Conservation (phyloP, 1,140 invertebrate genomes). For the Agrilus planipennis region DNA sequence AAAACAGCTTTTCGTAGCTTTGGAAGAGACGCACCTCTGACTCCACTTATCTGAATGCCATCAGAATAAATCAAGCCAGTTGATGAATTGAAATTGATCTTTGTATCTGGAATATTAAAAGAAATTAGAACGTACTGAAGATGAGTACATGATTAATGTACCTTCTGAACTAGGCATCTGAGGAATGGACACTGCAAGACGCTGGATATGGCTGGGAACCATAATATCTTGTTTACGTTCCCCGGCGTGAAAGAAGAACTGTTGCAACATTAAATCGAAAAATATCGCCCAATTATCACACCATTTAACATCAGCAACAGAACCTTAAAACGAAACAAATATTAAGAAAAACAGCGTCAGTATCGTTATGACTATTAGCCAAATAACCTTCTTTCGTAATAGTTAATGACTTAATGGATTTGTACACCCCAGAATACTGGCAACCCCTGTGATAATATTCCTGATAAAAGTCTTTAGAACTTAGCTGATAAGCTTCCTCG, state of each 20-base stretch:
- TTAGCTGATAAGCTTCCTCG: slow-evolving; percentile 36
- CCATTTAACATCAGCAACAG: slow-evolving; percentile 15
- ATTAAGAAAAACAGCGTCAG: too few species aligned
- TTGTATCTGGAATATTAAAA: too few species aligned
- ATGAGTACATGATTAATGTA: slow-evolving; percentile 1
- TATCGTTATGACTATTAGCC: background rate
- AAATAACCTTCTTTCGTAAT: slow-evolving; percentile 22
- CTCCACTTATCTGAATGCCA: slow-evolving; percentile 25
- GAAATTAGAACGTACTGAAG: too few species aligned
- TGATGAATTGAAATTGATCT: slow-evolving; percentile 24
- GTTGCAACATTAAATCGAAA: slow-evolving; percentile 29
- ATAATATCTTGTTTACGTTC: slow-evolving; percentile 25
- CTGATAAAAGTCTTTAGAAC: slow-evolving; percentile 77
- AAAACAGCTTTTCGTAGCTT: slow-evolving; percentile 10
- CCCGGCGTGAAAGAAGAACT: slow-evolving; percentile 25
- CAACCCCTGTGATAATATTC: slow-evolving; percentile 84
- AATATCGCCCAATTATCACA: slow-evolving; percentile 24
- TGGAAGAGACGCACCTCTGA: too few species aligned
- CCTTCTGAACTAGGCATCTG: slow-evolving; percentile 18
- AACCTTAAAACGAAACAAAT: too few species aligned
- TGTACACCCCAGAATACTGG: slow-evolving; percentile 49
- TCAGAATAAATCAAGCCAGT: slow-evolving; percentile 22
- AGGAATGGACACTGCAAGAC: slow-evolving; percentile 22
- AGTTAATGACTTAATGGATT: slow-evolving; percentile 21
- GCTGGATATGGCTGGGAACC: slow-evolving; percentile 23